Evolutionary conservation across 1,140 invertebrate species (phyloP), one percentile per base, ranked within the genome.

Genomic region (Asbolus verrucosus): DNA sequence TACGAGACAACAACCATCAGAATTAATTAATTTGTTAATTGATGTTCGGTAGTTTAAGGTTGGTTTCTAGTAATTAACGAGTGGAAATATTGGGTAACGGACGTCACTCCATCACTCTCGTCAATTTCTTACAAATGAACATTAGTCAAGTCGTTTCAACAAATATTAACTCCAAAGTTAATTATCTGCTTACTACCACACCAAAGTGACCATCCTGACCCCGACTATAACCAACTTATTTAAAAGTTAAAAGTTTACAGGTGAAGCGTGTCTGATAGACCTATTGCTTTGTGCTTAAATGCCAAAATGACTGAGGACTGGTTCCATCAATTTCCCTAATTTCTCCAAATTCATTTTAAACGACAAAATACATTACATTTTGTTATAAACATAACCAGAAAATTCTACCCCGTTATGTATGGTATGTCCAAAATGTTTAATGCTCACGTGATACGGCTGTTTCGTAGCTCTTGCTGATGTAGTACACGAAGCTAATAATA

Each of bases 131-230:
- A 62, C 60, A 62, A 62, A 62, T 62, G 31, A 62, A 62, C 60
- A 62, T 62, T 39, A 63, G 61, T 63, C 61, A 63, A 63, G 39
- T 63, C 39, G 39, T 63, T 63, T 63, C 61, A 63, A 63, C 61
- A 63, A 63, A 63, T 63, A 63, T 63, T 63, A 63, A 63, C 31
- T 63, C 61, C 61, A 41, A 41, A 63, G 61, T 63, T 63, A 63
- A 63, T 63, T 63, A 63, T 63, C 61, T n/a, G n/a, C n/a, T 63
- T 21, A 27, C 60, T 63, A 54, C 46, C 46, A 54, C 19, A 54
- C 46, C 9, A 54, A 27, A 54, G 46, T 54, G 43, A 50, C 43
- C 43, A 50, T 6, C 21, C 21, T 50, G 43, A 50, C 43, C 43
- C 43, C 43, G 43, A 6, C 16, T 8, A 50, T 21, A 50, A 21